A percentile compares a stretch with the other conserved stretches of the same genome.
Evolutionary conservation across 2,797 vertebrate species (phyloP).

Genomic region (Limnodromus scolopaceus): DNA sequence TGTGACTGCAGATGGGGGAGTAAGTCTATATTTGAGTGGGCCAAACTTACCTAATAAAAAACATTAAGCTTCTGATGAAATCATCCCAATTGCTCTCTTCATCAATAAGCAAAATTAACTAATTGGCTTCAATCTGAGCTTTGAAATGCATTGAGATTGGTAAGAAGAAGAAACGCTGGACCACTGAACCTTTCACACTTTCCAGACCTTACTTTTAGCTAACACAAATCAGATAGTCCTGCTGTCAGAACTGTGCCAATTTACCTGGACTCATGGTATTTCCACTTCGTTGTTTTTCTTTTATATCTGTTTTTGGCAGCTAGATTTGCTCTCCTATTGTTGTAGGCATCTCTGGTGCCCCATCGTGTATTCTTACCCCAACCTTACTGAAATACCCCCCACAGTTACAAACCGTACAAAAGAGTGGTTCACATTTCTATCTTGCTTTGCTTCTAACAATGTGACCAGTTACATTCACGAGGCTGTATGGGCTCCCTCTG

Average conservation of each 20-base stretch:
- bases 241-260: not conserved
- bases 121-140: not conserved
- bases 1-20: not conserved
- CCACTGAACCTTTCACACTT: not conserved
- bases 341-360: not conserved
- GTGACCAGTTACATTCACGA: fast-evolving
- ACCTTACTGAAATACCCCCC: not conserved
- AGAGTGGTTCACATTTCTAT: fast-evolving
- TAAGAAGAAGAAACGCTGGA: not conserved
- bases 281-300: not conserved
- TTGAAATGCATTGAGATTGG: not conserved
- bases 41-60: not conserved
- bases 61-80: not conserved
- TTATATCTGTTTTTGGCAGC: not conserved
- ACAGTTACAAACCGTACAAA: fast-evolving
- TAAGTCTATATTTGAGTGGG: not conserved
- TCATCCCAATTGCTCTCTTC: not conserved
- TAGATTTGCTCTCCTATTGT: not conserved
- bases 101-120: not conserved
- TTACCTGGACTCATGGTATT: not conserved
- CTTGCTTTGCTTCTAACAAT: fast-evolving
- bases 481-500: not conserved
- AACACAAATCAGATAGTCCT: not conserved
- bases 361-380: fast-evolving
- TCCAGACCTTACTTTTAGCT: not conserved